Base-by-base conservation (phyloP, 2,888 invertebrate genomes). In the Alsophila aescularia region DNA sequence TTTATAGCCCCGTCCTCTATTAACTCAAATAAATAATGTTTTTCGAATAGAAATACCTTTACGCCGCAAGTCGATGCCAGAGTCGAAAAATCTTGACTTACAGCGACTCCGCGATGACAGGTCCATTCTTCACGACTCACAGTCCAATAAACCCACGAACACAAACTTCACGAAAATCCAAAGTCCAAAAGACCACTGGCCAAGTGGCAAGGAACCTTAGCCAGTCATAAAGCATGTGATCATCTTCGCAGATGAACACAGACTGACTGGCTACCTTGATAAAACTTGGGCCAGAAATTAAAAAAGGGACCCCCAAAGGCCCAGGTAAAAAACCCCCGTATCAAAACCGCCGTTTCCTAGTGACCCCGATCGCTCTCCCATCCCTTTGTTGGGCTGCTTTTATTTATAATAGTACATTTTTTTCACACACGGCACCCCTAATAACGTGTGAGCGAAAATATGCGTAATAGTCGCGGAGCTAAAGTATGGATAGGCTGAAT, bases 81-180 rank as follows among this genome's bases (percentile, higher is more conserved):
- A 91, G 89, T 91, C 91, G 85, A 89, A 91, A 90, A 91, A 91
- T 90, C 91, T 91, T 87, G 91, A 91, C 90, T 91, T 91, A 90
- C 91, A 89, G 82, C 91, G 75, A 87, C 91, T 90, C 84, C 91
- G 72, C 76, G 90, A 77, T 62, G 91, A 89, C 58, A 91, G 85
- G 84, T 91, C 91, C 91, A 91, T 91, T 69, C 69, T 77, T 71
- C 69, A 75, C 67, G 40, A 53, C 21, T 12, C 64, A 69, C 65
- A 67, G 67, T 58, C 66, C 66, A 60, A 64, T 6, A 65, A 51
- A 44, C 53, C 37, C 37, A 53, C 57, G 58, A 64, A 64, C 61
- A 56, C 61, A 66, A 67, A 53, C 34, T 56, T 56, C 15, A 45
- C 15, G 53, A 70, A 54, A 51, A 67, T 21, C 64, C 59, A 52